Evolutionary conservation across 1,140 invertebrate species (phyloP).

Genomic region (Camponotus vicinus): DNA sequence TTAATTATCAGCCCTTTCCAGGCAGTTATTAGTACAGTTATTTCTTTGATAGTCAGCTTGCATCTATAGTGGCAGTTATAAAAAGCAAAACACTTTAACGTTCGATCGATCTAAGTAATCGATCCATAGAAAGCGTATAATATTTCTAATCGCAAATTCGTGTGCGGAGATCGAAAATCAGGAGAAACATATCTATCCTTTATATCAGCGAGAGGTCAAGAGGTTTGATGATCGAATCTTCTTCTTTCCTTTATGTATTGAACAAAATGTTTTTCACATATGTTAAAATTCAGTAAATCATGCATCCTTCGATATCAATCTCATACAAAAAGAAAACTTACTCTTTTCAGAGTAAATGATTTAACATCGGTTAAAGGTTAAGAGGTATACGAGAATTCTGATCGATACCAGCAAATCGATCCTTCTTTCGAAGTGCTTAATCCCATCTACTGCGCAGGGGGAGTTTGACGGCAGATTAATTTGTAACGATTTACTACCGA

Average conservation of each 20-base stretch:
- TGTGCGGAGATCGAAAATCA: conserved; percentile 22
- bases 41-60: no score
- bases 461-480: conserved; percentile 68
- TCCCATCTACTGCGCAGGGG: conserved; percentile 58
- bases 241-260: background rate
- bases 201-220: conserved; percentile 27
- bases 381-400: conserved; percentile 64
- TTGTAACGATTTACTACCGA: conserved; percentile 73
- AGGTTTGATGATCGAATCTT: conserved; percentile 49
- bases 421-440: conserved; percentile 69
- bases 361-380: conserved; percentile 49
- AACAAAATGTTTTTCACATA: conserved; percentile 36
- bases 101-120: conserved; percentile 44
- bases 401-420: conserved; percentile 67
- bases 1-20: no score
- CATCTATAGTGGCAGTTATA: conserved; percentile 28
- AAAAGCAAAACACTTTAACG: conserved; percentile 27
- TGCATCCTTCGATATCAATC: conserved; percentile 12
- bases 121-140: conserved; percentile 10
- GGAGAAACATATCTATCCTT: conserved; percentile 27
- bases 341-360: conserved; percentile 29
- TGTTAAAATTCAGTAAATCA: conserved; percentile 46
- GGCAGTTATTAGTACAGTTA: no score
- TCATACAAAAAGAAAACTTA: conserved; percentile 40
- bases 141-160: conserved; percentile 49